Evolutionary conservation across 2,888 invertebrate genomes (phyloP).

Genomic region (Eupeodes luniger): DNA sequence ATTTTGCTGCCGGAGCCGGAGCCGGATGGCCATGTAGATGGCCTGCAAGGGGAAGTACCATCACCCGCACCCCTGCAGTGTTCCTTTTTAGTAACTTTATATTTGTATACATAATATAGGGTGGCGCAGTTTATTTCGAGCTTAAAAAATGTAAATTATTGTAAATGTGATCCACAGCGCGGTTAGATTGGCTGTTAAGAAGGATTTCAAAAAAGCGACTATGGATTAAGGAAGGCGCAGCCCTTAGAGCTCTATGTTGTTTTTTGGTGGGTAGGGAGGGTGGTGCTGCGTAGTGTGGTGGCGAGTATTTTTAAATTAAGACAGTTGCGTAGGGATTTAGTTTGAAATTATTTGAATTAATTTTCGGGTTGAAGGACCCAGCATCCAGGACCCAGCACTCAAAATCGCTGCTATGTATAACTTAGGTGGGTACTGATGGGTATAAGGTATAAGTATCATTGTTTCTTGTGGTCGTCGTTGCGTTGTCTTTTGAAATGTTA

Average conservation of each 20-base stretch:
- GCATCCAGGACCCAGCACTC: too few species aligned
- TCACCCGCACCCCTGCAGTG: neutral
- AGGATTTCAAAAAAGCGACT: constrained; percentile 76
- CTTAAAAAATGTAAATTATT: constrained; percentile 81
- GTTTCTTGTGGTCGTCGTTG: constrained; percentile 47
- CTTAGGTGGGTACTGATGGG: too few species aligned
- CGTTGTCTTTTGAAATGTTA: constrained; percentile 28
- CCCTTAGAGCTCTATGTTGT: constrained; percentile 5
- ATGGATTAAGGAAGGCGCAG: constrained; percentile 68
- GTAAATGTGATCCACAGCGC: constrained; percentile 79
- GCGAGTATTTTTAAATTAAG: constrained; percentile 78
- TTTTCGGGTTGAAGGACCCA: constrained; percentile 77
- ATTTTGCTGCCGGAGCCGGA: constrained; percentile 37
- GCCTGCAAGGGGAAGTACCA: constrained; percentile 37
- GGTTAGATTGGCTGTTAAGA: constrained; percentile 78
- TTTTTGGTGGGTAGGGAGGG: neutral
- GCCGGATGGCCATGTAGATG: constrained; percentile 73
- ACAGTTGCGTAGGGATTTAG: constrained; percentile 77
- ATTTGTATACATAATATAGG: constrained; percentile 49
- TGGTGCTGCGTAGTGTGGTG: neutral
- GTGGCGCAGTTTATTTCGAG: constrained; percentile 74
- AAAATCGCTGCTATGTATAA: neutral
- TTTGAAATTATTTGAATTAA: constrained; percentile 79
- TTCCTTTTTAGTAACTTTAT: neutral
- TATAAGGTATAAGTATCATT: neutral